Conservation (phyloP, 2,113 vertebrate genomes). For the Nerophis ophidion region DNA sequence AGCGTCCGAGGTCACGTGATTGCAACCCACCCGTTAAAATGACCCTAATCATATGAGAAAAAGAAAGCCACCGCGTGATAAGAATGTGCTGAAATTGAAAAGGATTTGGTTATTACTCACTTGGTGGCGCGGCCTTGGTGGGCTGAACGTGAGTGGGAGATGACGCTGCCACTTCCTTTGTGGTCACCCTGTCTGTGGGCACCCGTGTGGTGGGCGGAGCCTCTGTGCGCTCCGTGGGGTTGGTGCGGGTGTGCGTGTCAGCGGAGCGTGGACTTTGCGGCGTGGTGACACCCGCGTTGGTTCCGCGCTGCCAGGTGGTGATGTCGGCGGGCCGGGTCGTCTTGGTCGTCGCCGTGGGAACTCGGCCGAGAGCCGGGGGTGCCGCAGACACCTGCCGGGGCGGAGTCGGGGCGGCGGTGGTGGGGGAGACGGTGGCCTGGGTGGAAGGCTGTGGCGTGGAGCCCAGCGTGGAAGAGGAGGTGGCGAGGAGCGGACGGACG, state of each 20-base stretch:
- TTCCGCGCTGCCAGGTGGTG: slow-evolving; percentile 44
- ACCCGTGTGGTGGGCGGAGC: slow-evolving; percentile 36
- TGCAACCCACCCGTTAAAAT: too few species aligned
- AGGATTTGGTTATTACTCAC: slow-evolving; percentile 23
- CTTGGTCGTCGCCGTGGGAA: slow-evolving; percentile 28
- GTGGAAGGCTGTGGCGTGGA: slow-evolving; percentile 17
- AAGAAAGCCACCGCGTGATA: neutral
- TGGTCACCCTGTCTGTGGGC: slow-evolving; percentile 27
- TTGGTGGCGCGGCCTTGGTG: slow-evolving; percentile 6
- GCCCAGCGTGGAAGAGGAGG: slow-evolving; percentile 23
- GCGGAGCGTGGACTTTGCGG: slow-evolving; percentile 22
- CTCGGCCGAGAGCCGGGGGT: slow-evolving; percentile 20
- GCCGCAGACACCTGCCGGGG: slow-evolving; percentile 24
- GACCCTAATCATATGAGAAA: too few species aligned
- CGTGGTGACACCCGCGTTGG: slow-evolving; percentile 48
- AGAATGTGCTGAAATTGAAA: neutral
- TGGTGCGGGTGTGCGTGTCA: slow-evolving; percentile 31
- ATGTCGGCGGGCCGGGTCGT: slow-evolving; percentile 20
- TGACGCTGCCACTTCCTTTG: slow-evolving; percentile 34
- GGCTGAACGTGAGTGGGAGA: slow-evolving; percentile 10
- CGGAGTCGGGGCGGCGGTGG: slow-evolving; percentile 29
- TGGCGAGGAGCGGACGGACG: slow-evolving; percentile 13
- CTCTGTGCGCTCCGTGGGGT: slow-evolving; percentile 33
- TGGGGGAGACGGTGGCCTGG: slow-evolving; percentile 10
- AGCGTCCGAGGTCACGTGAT: too few species aligned